Percentiles rank a stretch among this genome's conserved stretches.
phyloP scores from a whole-genome alignment of 2,797 vertebrate genomes.

The Erethizon dorsatum region DNA sequence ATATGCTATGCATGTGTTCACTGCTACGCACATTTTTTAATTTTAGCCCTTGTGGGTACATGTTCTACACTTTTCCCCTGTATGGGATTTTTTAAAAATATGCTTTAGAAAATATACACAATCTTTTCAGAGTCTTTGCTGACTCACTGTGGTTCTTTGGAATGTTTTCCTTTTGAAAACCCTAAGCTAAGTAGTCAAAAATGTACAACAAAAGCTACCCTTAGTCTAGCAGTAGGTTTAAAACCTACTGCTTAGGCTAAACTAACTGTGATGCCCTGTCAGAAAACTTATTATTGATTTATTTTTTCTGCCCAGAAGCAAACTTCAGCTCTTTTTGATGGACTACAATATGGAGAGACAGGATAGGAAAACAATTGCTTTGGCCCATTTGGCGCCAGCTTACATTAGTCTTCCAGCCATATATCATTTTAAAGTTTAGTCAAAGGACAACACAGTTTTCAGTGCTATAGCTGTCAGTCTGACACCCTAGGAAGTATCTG shows the following conservation, averaged over 20 bases:
- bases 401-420: neutral
- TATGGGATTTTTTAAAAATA: conserved; percentile 81
- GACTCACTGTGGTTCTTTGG: conserved; percentile 78
- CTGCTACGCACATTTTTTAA: conserved; percentile 90
- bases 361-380: neutral
- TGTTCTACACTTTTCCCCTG: conserved; percentile 88
- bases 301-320: conserved; percentile 29
- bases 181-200: conserved; percentile 70
- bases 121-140: conserved; percentile 83
- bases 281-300: neutral
- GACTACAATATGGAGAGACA: neutral
- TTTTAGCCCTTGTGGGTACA: conserved; percentile 90
- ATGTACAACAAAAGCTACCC: conserved; percentile 51
- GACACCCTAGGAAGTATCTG: neutral
- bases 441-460: conserved; percentile 4
- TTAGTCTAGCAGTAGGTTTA: conserved; percentile 55
- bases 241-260: conserved; percentile 44
- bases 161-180: conserved; percentile 62
- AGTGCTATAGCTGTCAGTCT: neutral
- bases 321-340: conserved; percentile 32
- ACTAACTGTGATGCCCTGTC: conserved; percentile 12
- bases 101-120: conserved; percentile 87
- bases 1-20: conserved; percentile 90
- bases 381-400: neutral
- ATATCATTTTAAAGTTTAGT: conserved; percentile 47